A percentile compares a stretch with the other conserved stretches of the same genome.
These are phyloP conservation scores for Ceyx melanurus DNA, from an alignment of 2,113 vertebrate genomes.

Conservation along the genomic window DNA sequence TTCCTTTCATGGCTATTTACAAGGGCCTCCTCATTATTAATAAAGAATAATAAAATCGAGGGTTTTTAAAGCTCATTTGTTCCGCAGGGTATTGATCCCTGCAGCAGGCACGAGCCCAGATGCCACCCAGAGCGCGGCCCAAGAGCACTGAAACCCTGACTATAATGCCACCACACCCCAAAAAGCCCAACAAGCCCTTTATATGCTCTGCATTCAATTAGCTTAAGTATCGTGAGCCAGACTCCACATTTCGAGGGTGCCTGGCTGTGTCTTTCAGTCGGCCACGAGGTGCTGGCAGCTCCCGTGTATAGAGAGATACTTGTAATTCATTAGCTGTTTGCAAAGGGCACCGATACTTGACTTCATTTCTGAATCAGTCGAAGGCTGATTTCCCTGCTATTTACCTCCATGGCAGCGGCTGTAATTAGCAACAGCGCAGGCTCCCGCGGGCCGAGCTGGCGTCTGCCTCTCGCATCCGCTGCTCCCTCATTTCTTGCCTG, in stretches of 20 bases:
- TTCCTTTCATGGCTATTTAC: slow-evolving; percentile 54
- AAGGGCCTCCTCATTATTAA: slow-evolving; percentile 45
- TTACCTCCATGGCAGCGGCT: not conserved
- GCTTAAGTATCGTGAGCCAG: rapidly evolving
- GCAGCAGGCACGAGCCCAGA: rapidly evolving
- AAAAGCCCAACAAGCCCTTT: not conserved
- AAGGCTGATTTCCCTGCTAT: not conserved
- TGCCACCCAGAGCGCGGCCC: not conserved
- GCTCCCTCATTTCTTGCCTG: not conserved
- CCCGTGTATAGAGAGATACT: not conserved
- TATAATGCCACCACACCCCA: not conserved
- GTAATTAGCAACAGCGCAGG: not conserved
- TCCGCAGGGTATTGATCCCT: slow-evolving; percentile 11
- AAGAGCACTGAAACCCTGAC: rapidly evolving
- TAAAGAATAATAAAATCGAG: slow-evolving; percentile 32
- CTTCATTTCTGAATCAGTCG: not conserved
- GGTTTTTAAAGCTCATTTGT: slow-evolving; percentile 56
- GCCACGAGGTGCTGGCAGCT: not conserved
- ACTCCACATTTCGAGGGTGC: rapidly evolving
- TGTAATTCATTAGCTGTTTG: not conserved
- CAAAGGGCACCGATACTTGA: slow-evolving; percentile 20
- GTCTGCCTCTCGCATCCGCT: not conserved
- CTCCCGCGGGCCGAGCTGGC: not conserved
- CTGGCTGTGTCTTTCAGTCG: not conserved
- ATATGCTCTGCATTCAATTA: rapidly evolving